Conservation (phyloP, 1,140 invertebrate genomes). For the Solen grandis region DNA sequence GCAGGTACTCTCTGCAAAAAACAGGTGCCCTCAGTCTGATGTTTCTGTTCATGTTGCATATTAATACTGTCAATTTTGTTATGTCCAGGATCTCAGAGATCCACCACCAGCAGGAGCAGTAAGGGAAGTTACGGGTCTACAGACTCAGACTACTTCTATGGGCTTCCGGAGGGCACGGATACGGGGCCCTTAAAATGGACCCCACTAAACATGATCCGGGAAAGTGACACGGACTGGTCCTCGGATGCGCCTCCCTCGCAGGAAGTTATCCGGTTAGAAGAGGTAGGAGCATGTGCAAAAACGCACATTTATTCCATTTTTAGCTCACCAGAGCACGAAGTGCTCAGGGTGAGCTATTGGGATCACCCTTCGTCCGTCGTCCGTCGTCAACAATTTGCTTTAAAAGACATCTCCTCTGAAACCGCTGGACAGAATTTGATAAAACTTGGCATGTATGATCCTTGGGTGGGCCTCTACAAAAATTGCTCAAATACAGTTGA, state of each 20-base stretch:
- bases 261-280: constrained; percentile 41
- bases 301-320: too few species aligned
- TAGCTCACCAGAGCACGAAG: not conserved
- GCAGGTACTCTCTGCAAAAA: too few species aligned
- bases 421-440: too few species aligned
- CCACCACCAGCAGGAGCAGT: not conserved
- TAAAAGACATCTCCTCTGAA: too few species aligned
- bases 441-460: too few species aligned
- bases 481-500: too few species aligned
- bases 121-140: constrained; percentile 47
- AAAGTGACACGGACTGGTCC: constrained; percentile 23
- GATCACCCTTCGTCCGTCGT: too few species aligned
- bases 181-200: constrained; percentile 38
- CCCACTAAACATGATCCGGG: constrained; percentile 31
- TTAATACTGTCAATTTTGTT: not conserved
- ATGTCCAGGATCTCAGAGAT: constrained; percentile 32
- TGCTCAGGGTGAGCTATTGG: too few species aligned
- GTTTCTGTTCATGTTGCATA: not conserved
- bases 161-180: constrained; percentile 26
- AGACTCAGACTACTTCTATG: constrained; percentile 40
- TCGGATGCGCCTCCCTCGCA: constrained; percentile 38
- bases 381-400: too few species aligned
- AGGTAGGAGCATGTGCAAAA: not conserved
- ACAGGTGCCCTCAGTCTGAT: too few species aligned
- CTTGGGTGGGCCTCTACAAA: not conserved